These are phyloP conservation scores for Platycnemis pennipes DNA, from an alignment of 2,888 invertebrate genomes.

Conservation along the genomic window DNA sequence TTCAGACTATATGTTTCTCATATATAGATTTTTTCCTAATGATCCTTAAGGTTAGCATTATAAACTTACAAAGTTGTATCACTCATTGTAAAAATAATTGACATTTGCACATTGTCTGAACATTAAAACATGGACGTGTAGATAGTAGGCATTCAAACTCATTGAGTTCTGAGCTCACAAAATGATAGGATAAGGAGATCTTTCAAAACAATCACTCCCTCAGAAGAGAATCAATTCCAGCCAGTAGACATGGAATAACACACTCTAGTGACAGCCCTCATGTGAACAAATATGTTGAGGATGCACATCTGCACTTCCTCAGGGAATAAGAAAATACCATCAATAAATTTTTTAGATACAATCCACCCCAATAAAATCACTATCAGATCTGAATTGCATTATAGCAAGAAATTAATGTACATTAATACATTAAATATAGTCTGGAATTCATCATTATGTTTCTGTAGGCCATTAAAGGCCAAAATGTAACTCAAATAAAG, in stretches of 20 bases:
- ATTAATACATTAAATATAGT: background rate
- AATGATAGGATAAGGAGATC: constrained; percentile 58
- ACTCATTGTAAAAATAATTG: constrained; percentile 66
- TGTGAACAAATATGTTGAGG: background rate
- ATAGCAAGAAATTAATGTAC: background rate
- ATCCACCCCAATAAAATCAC: background rate
- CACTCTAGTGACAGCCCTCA: background rate
- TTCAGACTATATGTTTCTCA: constrained; percentile 56
- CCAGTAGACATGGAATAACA: background rate
- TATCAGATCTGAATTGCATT: background rate
- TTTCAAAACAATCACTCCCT: constrained; percentile 43
- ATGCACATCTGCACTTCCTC: background rate
- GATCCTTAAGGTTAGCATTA: constrained; percentile 64
- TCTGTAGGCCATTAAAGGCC: background rate
- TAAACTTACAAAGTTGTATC: constrained; percentile 68
- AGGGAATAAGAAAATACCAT: background rate
- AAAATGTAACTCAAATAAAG: background rate
- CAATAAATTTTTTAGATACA: background rate
- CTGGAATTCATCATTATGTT: background rate
- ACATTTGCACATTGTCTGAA: constrained; percentile 67
- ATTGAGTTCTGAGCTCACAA: constrained; percentile 64
- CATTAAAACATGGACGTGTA: constrained; percentile 62
- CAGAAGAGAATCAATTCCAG: constrained; percentile 16
- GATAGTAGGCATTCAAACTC: constrained; percentile 66
- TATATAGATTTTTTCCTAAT: constrained; percentile 54